phyloP scores from a whole-genome alignment of 1,140 invertebrate species.

The Drosophila mauritiana region DNA sequence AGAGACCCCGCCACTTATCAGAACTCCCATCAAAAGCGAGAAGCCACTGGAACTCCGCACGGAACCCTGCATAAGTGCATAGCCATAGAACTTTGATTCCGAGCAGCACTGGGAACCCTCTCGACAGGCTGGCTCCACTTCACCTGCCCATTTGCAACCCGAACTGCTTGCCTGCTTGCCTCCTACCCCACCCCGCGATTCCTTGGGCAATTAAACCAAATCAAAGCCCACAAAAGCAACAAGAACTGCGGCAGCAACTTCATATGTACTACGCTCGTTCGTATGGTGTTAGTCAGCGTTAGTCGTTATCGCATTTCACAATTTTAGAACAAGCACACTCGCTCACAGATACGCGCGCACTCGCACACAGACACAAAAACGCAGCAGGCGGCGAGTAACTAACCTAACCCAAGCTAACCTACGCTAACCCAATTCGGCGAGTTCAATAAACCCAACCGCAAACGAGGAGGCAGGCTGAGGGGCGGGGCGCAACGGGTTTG shows the following conservation, averaged over 20 bases:
- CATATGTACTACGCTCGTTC: constrained; percentile 2
- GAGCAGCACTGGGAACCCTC: background rate
- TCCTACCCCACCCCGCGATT: background rate
- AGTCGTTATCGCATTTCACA: constrained; percentile 64
- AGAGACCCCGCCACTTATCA: constrained; percentile 32
- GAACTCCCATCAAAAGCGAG: constrained; percentile 19
- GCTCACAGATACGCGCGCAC: constrained; percentile 15
- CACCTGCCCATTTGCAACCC: constrained; percentile 17
- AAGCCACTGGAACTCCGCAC: constrained; percentile 13
- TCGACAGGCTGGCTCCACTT: constrained; percentile 30
- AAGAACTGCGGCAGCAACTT: constrained; percentile 3
- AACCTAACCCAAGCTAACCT: constrained; percentile 65
- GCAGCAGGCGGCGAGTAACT: constrained; percentile 49
- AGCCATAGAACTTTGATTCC: background rate
- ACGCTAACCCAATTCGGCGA: constrained; percentile 69
- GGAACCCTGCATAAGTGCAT: constrained; percentile 3
- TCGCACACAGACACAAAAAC: constrained; percentile 8
- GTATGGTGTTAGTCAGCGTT: constrained; percentile 19
- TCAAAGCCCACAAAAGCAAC: constrained; percentile 46
- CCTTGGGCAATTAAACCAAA: constrained; percentile 62
- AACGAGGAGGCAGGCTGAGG: background rate
- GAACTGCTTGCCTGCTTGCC: background rate
- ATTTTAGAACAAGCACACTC: constrained; percentile 55
- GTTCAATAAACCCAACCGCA: constrained; percentile 65
- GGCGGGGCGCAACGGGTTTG: background rate